Evolutionary conservation across 2,797 vertebrate species (phyloP), one percentile per base, ranked within the genome.

Genomic region (Graptemys geographica): DNA sequence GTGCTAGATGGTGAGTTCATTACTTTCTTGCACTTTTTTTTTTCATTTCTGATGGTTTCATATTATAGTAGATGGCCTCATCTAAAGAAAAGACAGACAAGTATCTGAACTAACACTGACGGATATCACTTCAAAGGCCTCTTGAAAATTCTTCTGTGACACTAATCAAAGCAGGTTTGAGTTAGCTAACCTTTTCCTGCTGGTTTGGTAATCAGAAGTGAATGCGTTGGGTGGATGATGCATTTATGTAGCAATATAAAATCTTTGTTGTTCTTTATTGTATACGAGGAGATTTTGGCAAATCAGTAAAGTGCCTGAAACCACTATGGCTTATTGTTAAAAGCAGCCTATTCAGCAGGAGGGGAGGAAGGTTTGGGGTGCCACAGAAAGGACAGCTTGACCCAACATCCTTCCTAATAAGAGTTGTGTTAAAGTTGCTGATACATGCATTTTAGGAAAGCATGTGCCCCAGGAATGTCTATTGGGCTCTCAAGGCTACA

Each of bases 101-200:
- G 90, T 81, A 69, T n/a, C 82, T 88, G 72, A 84, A 84, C 49
- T 87, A 95, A 93, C 86, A 81, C n/a, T 87, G 57, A 90, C 91
- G 86, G 92, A 95, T 93, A 55, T n/a, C 78, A 57, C 86, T 87
- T 91, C 21, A 84, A 37, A 52, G 76, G 33, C 82, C 79, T 89
- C 59, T 90, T 86, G 93, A 96, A 90, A 92, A 87, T 90, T 91
- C 86, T 76, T 47, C 88, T 79, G 31, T 86, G 28, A 28, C 28
- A 52, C 65, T 85, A 51, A 79, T 93, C 44, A 95, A 93, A 90
- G 28, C n/a, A 76, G 80, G 56, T 83, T 88, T 88, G 87, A 89
- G 76, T 59, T 87, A 87, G 28, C 47, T 85, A 94, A 81, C 41
- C 84, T 93, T 88, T 92, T 69, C 49, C 80, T 95, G 84, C 83